Percentiles rank a stretch among this genome's conserved stretches.
phyloP scores from a whole-genome alignment of 2,888 invertebrate genomes.

The Polydrusus cervinus region DNA sequence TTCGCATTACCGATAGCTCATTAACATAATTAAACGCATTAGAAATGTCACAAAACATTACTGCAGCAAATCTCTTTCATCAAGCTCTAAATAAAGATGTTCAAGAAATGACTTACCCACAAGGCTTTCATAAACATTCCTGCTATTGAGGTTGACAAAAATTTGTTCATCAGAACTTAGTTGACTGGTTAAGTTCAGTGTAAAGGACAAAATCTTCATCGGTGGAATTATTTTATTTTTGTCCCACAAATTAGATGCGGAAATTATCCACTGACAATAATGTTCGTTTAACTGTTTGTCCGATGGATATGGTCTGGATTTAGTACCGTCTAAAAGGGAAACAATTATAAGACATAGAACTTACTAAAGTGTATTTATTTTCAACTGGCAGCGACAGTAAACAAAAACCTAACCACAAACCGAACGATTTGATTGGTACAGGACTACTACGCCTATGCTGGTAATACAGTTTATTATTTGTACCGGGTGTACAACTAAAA shows the following conservation, averaged over 20 bases:
- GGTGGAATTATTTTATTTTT: constrained; percentile 48
- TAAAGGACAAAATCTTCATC: constrained; percentile 72
- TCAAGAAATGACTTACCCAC: constrained; percentile 57
- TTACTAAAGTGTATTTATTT: too few species aligned
- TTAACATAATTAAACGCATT: too few species aligned
- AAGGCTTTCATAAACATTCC: constrained; percentile 69
- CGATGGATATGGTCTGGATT: neutral
- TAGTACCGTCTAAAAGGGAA: neutral
- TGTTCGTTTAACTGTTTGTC: constrained; percentile 59
- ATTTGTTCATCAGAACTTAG: constrained; percentile 75
- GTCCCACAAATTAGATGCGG: constrained; percentile 69
- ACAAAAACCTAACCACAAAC: too few species aligned
- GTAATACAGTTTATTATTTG: too few species aligned
- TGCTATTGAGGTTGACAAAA: constrained; percentile 74
- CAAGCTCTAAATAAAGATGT: too few species aligned
- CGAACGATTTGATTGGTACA: too few species aligned
- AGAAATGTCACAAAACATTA: too few species aligned
- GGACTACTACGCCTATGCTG: too few species aligned
- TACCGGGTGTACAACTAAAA: too few species aligned
- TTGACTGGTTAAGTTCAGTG: constrained; percentile 77
- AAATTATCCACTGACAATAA: constrained; percentile 71
- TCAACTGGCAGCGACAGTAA: too few species aligned
- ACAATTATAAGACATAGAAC: neutral
- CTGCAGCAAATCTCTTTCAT: too few species aligned
- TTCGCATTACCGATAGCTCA: too few species aligned